These are phyloP conservation scores for Cariama cristata DNA, from an alignment of 2,113 vertebrate species.

Conservation along the genomic window DNA sequence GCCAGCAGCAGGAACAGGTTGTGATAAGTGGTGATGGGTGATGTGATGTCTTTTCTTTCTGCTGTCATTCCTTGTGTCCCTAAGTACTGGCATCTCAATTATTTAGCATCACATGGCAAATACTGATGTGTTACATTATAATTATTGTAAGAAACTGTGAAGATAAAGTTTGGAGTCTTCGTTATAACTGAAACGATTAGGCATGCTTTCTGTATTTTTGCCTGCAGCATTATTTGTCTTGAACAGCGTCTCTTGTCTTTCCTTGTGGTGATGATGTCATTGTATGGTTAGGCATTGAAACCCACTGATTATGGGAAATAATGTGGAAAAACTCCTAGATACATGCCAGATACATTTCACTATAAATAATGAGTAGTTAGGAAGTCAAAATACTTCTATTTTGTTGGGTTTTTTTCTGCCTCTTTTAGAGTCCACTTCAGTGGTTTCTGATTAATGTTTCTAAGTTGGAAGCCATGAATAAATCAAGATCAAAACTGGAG, in stretches of 20 bases:
- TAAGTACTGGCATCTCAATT: neutral
- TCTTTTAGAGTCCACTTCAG: neutral
- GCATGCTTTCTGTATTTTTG: neutral
- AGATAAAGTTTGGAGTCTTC: neutral
- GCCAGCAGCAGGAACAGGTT: neutral
- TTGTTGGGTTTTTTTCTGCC: neutral
- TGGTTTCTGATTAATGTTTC: conserved; percentile 7
- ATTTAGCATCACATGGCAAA: neutral
- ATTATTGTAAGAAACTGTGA: neutral
- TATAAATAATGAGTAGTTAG: neutral
- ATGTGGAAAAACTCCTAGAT: neutral
- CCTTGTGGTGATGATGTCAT: neutral
- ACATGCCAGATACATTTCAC: neutral
- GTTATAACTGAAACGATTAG: neutral
- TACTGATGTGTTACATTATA: neutral
- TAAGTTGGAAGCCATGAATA: neutral
- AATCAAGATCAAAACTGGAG: neutral
- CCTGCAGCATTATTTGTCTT: neutral
- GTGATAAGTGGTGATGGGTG: neutral
- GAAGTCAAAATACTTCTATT: neutral
- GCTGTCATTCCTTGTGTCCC: neutral
- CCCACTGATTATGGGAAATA: neutral
- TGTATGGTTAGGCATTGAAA: neutral
- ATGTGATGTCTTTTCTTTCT: neutral
- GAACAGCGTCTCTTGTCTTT: neutral